Base-by-base conservation (phyloP, 2,888 invertebrate genomes). In the Nipponacmea schrenckii region DNA sequence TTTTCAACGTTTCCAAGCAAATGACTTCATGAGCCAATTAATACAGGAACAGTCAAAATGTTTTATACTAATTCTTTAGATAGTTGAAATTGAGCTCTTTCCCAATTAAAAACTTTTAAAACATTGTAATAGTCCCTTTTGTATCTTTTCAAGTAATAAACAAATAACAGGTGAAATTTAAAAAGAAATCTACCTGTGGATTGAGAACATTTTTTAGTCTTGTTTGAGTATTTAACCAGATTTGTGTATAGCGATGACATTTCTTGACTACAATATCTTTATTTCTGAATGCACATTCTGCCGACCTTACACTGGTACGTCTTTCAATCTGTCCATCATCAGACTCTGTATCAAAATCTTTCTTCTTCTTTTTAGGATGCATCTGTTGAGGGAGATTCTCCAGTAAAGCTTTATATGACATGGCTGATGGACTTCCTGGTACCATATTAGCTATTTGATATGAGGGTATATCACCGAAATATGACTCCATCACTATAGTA, bases 201-300 rank as follows among this genome's bases (percentile, higher is more conserved):
- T 92, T 93, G 48, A 93, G 90, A 17, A 92, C 91, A 82, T 93
- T 91, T 76, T 91, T 91, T 77, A 92, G 88, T 84, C 91, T 92
- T 0, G 92, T 91, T n/a, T 91, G 90, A 1, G 87, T 85, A 75
- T 86, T 84, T 20, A 88, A 80, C 85, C 87, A 86, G 64, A 89
- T 84, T 85, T 94, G 93, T n/a, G 92, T 92, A 78, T 93, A 91
- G 82, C 90, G 90, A 73, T 91, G 90, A 76, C 91, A 90, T 74
- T 91, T 91, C 77, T 91, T 90, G 24, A 93, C 90, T 71, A 90
- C 90, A 74, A 93, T 91, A 83, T 92, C 92, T 77, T 89, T 89
- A 78, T 89, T 89, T 68, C 87, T 86, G 74, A 87, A 89, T 8
- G 86, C 85, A 75, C 85, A 84, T 75, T 89, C 89, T 31, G 84